Evolutionary conservation across 1,140 invertebrate genomes (phyloP), one percentile per base, ranked within the genome.

Genomic region (Drosophila persimilis): DNA sequence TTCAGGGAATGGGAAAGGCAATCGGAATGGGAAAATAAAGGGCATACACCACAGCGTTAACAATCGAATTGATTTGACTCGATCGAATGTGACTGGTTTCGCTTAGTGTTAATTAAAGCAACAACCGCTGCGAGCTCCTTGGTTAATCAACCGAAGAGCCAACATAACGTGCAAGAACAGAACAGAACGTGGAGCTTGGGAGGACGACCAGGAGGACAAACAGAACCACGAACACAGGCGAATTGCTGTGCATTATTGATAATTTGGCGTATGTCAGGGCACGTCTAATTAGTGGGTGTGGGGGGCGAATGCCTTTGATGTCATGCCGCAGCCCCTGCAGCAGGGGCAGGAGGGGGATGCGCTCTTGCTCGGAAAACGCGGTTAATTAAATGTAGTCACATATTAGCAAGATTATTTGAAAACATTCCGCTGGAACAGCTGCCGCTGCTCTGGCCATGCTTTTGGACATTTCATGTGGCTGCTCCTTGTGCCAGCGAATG

Each of bases 311-410:
- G 62, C 58, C 69, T 86, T 86, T 86, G 83, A 86, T 86, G 81
- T 86, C 56, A 41, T 50, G n/a, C 31, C 48, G n/a, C 29, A 43
- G 4, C 4, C 24, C 24, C 24, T 24, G 24, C 5, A 17, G 3
- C 24, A 24, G 24, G 0, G 24, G 2, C 22, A 24, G 47, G 22
- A 15, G 15, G 4, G 52, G 46, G 29, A 35, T 73, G 58, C 39
- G 53, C 26, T 20, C 22, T 66, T 39, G 46, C 47, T 76, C 56
- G 57, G 46, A 58, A 75, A 78, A 77, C 81, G 83, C 64, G 77
- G 83, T 86, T 86, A 86, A 86, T 86, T 86, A 88, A 88, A 81
- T 88, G 78, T 63, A 59, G 63, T 69, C 59, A 71, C 70, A 86
- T 72, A 75, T 88, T 65, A 74, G 69, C 54, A 43, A 22, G 65